A percentile compares a stretch with the other conserved stretches of the same genome.
phyloP scores from a whole-genome alignment of 2,888 invertebrate species.

The Petrophora chlorosata region DNA sequence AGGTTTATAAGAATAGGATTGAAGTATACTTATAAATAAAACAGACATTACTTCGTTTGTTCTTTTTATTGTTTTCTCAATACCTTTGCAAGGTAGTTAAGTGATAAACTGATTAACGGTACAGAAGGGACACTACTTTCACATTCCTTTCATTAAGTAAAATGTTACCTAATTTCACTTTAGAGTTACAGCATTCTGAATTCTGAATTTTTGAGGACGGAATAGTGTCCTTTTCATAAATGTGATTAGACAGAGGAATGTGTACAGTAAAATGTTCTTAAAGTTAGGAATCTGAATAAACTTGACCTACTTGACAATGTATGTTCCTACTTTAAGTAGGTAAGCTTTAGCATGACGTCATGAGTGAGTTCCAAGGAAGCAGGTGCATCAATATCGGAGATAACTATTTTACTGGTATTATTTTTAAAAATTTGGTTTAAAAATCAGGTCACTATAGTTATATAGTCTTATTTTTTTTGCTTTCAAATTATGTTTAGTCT shows the following conservation, averaged over 20 bases:
- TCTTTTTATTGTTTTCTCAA: slow-evolving; percentile 72
- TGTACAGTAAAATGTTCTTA: slow-evolving; percentile 71
- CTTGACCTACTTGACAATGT: slow-evolving; percentile 71
- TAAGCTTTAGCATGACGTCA: slow-evolving; percentile 77
- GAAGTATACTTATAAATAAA: too few species aligned
- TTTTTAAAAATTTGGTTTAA: background rate
- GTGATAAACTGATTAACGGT: slow-evolving; percentile 58
- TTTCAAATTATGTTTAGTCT: background rate
- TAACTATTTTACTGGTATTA: background rate
- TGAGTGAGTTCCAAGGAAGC: slow-evolving; percentile 38
- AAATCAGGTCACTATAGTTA: background rate
- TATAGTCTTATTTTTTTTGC: background rate
- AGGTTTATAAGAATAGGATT: too few species aligned
- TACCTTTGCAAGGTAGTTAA: slow-evolving; percentile 78
- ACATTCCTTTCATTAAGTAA: slow-evolving; percentile 41
- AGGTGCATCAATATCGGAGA: slow-evolving; percentile 13
- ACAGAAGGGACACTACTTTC: slow-evolving; percentile 69
- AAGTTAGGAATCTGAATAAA: slow-evolving; percentile 75
- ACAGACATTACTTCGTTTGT: slow-evolving; percentile 24
- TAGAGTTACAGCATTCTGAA: slow-evolving; percentile 34
- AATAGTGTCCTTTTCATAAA: slow-evolving; percentile 50
- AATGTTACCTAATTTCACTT: slow-evolving; percentile 35
- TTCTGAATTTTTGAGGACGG: slow-evolving; percentile 69
- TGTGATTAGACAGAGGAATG: slow-evolving; percentile 47
- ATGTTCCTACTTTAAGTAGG: slow-evolving; percentile 67